phyloP scores from a whole-genome alignment of 2,888 invertebrate species.

The Gibbula magus region DNA sequence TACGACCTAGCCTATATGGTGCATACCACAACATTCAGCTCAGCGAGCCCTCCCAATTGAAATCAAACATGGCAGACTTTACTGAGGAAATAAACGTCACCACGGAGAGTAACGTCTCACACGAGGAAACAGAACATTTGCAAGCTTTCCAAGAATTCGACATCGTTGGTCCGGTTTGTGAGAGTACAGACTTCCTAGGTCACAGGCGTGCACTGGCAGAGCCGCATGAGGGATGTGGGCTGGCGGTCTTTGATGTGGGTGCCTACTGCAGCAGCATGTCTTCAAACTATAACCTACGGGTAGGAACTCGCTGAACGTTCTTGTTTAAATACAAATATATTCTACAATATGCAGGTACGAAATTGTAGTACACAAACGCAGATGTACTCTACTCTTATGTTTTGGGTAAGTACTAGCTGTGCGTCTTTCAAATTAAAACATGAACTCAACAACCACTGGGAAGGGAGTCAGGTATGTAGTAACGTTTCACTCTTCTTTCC shows the following conservation, averaged over 20 bases:
- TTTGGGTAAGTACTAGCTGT: not conserved
- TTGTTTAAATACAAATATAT: no score
- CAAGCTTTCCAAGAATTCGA: constrained; percentile 51
- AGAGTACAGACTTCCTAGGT: constrained; percentile 74
- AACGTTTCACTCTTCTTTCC: no score
- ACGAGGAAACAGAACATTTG: not conserved
- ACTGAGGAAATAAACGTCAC: no score
- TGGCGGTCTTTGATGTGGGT: constrained; percentile 70
- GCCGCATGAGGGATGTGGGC: constrained; percentile 57
- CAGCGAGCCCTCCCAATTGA: constrained; percentile 42
- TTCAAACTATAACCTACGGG: constrained; percentile 75
- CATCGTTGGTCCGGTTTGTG: constrained; percentile 76
- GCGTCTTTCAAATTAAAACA: no score
- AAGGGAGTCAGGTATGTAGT: no score
- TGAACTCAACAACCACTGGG: no score
- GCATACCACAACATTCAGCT: constrained; percentile 75
- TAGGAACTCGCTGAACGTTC: constrained; percentile 32
- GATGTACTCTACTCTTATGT: not conserved
- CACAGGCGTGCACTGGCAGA: constrained; percentile 64
- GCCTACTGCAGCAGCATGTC: constrained; percentile 73
- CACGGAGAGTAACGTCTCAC: no score
- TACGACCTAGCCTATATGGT: constrained; percentile 74
- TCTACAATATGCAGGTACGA: no score
- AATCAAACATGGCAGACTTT: no score
- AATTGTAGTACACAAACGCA: not conserved